phyloP scores from a whole-genome alignment of 1,140 invertebrate genomes.

The Penaeus chinensis region DNA sequence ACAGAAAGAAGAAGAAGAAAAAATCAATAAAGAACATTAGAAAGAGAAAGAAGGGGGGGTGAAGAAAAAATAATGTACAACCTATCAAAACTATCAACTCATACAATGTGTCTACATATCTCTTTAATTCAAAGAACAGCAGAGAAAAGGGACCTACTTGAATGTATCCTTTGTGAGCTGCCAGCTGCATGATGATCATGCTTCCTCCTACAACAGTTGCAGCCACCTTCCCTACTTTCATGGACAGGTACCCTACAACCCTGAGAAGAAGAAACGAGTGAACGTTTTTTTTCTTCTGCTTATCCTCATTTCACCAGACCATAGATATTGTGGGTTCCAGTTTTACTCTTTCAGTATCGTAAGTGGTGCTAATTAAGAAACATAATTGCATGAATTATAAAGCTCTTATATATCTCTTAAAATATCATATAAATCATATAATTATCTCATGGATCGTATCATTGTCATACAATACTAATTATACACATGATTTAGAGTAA shows the following conservation, averaged over 20 bases:
- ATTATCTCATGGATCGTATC: too few relatives aligned
- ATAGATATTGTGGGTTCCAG: neutral
- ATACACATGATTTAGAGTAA: too few relatives aligned
- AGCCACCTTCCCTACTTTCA: slow-evolving; percentile 91
- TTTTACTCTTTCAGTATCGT: too few relatives aligned
- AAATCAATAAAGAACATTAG: neutral
- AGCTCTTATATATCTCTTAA: too few relatives aligned
- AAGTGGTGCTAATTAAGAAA: too few relatives aligned
- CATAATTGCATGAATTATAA: too few relatives aligned
- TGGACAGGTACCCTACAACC: slow-evolving; percentile 88
- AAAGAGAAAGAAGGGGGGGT: neutral
- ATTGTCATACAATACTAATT: too few relatives aligned
- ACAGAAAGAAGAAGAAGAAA: too few relatives aligned
- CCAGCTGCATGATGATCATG: slow-evolving; percentile 89
- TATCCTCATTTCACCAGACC: neutral
- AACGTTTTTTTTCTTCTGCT: neutral
- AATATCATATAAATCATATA: too few relatives aligned
- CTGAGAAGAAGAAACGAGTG: slow-evolving; percentile 66
- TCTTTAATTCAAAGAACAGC: slow-evolving; percentile 4
- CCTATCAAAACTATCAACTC: too few relatives aligned
- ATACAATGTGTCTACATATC: slow-evolving; percentile 22
- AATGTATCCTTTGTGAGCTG: slow-evolving; percentile 91
- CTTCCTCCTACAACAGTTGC: slow-evolving; percentile 89
- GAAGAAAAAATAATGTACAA: slow-evolving; percentile 69
- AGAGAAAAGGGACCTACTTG: slow-evolving; percentile 70